phyloP scores from a whole-genome alignment of 2,888 invertebrate species.

The Nematopogon swammerdamellus region DNA sequence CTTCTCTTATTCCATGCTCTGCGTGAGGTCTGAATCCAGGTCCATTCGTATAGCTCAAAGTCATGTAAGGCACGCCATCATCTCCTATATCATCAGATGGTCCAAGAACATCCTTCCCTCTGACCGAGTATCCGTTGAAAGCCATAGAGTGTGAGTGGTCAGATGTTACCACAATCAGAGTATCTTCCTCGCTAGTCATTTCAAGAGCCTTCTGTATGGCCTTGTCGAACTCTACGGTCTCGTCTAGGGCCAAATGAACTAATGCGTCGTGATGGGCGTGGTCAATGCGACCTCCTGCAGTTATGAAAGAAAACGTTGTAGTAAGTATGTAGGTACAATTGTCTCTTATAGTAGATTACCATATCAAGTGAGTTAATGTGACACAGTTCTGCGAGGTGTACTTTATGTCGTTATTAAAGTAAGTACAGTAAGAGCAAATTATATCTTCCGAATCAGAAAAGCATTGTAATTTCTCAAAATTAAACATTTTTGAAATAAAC shows the following conservation, averaged over 20 bases:
- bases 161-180: constrained; percentile 72
- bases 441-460: too few species aligned
- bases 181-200: constrained; percentile 60
- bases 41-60: constrained; percentile 63
- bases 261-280: constrained; percentile 63
- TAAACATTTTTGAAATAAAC: too few species aligned
- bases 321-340: too few species aligned
- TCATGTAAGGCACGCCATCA: constrained; percentile 55
- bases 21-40: constrained; percentile 45
- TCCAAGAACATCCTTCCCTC: constrained; percentile 41
- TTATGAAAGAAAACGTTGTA: too few species aligned
- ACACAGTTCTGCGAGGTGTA: too few species aligned
- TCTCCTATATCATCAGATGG: constrained; percentile 33
- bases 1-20: constrained; percentile 33
- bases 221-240: constrained; percentile 62
- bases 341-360: too few species aligned
- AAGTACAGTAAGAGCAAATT: too few species aligned
- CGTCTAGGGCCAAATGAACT: constrained; percentile 60
- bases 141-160: constrained; percentile 76
- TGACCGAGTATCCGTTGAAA: constrained; percentile 63
- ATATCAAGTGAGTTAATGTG: too few species aligned
- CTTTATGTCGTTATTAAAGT: too few species aligned
- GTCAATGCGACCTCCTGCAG: constrained; percentile 60
- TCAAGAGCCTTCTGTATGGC: constrained; percentile 52
- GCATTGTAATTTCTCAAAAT: too few species aligned